These are phyloP conservation scores for Pogonophryne albipinna DNA, from an alignment of 2,797 vertebrate species.

Conservation along the genomic window DNA sequence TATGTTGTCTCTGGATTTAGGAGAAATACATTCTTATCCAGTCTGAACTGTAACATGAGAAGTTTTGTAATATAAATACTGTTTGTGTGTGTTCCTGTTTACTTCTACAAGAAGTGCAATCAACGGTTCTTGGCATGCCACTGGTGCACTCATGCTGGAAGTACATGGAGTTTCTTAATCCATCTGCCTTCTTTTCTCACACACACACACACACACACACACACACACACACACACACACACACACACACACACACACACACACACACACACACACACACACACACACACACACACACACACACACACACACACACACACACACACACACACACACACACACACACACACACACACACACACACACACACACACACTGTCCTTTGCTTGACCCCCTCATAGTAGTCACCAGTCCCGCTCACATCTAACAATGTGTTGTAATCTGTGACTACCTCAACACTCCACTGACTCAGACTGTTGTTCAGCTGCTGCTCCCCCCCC, in stretches of 20 bases:
- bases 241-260: not conserved
- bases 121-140: slow-evolving; percentile 52
- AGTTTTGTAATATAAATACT: slow-evolving; percentile 19
- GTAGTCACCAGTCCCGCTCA: slow-evolving; percentile 41
- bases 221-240: not conserved
- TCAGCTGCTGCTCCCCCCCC: slow-evolving; percentile 18
- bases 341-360: not conserved
- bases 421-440: slow-evolving; percentile 42
- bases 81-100: slow-evolving; percentile 46
- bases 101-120: slow-evolving; percentile 41
- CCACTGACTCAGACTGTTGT: slow-evolving; percentile 48
- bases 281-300: slow-evolving; percentile 14
- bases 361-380: slow-evolving; percentile 38
- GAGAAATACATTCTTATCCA: no score
- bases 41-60: not conserved
- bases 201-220: slow-evolving; percentile 9
- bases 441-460: slow-evolving; percentile 42
- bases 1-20: no score
- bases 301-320: not conserved
- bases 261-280: not conserved
- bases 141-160: slow-evolving; percentile 47
- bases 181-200: slow-evolving; percentile 14
- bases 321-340: not conserved
- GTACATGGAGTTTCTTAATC: slow-evolving; percentile 47
- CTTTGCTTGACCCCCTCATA: slow-evolving; percentile 50